Evolutionary conservation across 2,113 vertebrate species (phyloP).

Genomic region (Mirza zaza): DNA sequence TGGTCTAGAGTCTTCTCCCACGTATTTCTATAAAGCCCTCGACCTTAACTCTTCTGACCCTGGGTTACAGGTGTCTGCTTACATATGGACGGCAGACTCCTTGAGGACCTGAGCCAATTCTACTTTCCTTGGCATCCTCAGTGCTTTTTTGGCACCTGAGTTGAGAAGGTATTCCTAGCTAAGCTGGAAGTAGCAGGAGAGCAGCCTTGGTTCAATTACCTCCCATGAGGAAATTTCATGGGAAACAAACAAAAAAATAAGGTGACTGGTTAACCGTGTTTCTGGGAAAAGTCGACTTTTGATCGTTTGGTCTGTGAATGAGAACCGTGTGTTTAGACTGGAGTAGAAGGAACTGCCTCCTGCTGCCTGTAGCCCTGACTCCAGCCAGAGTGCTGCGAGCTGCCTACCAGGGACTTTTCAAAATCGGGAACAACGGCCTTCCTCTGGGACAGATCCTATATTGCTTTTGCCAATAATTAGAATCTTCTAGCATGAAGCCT

Average conservation of each 20-base stretch:
- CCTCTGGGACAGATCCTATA: background rate
- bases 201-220: background rate
- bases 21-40: background rate
- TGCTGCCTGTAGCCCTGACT: background rate
- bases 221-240: background rate
- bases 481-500: background rate
- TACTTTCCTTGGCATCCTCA: background rate
- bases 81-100: background rate
- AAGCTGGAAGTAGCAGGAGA: background rate
- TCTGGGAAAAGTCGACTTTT: background rate
- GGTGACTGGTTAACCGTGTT: background rate
- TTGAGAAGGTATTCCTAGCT: background rate
- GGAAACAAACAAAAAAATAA: background rate
- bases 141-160: background rate
- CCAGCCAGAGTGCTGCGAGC: background rate
- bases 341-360: background rate
- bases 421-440: background rate
- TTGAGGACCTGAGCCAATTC: background rate
- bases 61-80: background rate
- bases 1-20: background rate
- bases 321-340: background rate
- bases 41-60: background rate
- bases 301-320: background rate
- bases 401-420: background rate
- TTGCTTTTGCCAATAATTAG: background rate